Conservation (phyloP, 2,888 invertebrate species). For the Lepidocyrtoides sp. region DNA sequence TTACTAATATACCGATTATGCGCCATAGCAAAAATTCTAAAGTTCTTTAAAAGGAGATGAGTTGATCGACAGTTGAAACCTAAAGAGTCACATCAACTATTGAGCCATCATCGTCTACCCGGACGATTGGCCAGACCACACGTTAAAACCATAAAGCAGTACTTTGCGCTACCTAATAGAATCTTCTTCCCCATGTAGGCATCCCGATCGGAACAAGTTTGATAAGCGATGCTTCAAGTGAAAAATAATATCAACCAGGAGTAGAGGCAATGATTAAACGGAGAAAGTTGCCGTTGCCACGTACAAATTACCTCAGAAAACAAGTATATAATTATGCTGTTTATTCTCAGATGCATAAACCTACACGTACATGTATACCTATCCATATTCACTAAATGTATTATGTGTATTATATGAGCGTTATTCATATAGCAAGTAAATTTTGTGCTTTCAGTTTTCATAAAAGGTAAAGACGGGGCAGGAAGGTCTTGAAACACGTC, state of each 20-base stretch:
- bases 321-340: neutral
- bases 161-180: no score
- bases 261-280: neutral
- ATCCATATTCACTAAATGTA: neutral
- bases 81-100: no score
- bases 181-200: no score
- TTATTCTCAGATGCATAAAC: neutral
- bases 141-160: no score
- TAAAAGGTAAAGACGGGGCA: neutral
- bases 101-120: no score
- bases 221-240: neutral
- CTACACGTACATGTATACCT: neutral
- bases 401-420: neutral
- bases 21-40: no score
- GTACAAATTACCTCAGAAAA: neutral
- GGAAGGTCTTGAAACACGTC: neutral
- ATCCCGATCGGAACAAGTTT: neutral
- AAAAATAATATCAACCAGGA: neutral
- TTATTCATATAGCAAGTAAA: neutral
- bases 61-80: no score
- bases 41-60: no score
- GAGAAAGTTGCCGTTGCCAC: neutral
- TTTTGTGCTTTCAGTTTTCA: neutral
- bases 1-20: no score
- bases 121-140: no score